Base-by-base conservation (phyloP, 2,888 invertebrate species). In the Gymnoscelis rufifasciata region DNA sequence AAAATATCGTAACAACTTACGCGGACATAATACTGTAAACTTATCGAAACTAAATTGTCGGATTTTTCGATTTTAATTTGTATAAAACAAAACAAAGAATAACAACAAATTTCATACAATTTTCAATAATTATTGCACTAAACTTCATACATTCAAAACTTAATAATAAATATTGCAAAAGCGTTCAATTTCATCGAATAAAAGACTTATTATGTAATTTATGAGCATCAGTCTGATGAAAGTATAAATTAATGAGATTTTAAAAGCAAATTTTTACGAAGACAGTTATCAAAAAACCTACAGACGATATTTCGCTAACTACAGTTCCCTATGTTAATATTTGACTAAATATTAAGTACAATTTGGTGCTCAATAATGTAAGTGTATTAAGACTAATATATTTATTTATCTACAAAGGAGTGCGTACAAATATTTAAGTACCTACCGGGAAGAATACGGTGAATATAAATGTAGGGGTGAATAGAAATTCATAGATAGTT, bases 301-400 rank as follows among this genome's bases (percentile, higher is more conserved):
- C 71, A 59, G 66, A 68, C 72, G 68, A 71, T 64, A 71, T 74
- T 74, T 70, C 70, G 71, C 74, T 74, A 73, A 68, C 74, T 74
- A 74, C 68, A 67, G 51, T 66, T 54, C 63, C 63, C 67, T 72
- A 75, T 42, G 38, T 67, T 63, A 78, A 84, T 71, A 83, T 82
- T 86, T 87, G 79, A 82, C 83, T 87, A 86, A 86, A 82, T 79
- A 84, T 83, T 87, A 88, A 88, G 87, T 88, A 88, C 87, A 80
- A 87, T 87, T 88, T 87, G 87, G 87, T 88, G 87, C 87, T 88
- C 87, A 82, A 78, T 82, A 76, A 82, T 78, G 78, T 83, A 81
- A 77, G 83, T 83, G 83, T 83, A 38, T 78, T 75, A 79, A 74
- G 74, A 76, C 75, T 82, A 81, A 64, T 75, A 75, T 78, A 79